Percentiles rank a stretch among this genome's conserved stretches.
phyloP scores from a whole-genome alignment of 2,888 invertebrate species.

The Synergus gifuensis region DNA sequence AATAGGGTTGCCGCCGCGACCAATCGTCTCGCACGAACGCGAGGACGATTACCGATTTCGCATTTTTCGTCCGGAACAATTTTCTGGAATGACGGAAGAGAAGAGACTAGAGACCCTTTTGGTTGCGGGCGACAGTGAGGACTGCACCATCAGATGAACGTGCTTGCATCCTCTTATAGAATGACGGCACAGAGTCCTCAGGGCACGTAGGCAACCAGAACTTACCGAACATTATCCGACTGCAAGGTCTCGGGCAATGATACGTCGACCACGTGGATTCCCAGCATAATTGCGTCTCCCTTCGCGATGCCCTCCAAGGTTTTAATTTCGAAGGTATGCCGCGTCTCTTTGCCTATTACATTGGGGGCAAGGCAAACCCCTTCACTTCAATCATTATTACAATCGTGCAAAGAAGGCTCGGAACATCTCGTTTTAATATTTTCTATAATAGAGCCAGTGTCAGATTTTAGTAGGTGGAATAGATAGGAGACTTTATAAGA shows the following conservation, averaged over 20 bases:
- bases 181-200: constrained; percentile 14
- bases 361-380: constrained; percentile 36
- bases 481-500: too few relatives aligned
- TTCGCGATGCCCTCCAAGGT: constrained; percentile 48
- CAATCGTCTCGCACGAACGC: constrained; percentile 55
- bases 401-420: not conserved
- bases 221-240: constrained; percentile 48
- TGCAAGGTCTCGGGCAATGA: constrained; percentile 45
- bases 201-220: constrained; percentile 51
- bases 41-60: constrained; percentile 55
- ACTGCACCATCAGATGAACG: constrained; percentile 23
- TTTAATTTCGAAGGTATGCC: constrained; percentile 53
- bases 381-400: constrained; percentile 18
- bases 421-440: not conserved
- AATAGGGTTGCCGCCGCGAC: constrained; percentile 40
- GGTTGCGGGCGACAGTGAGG: constrained; percentile 41
- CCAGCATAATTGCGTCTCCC: constrained; percentile 49
- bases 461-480: not conserved
- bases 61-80: constrained; percentile 46
- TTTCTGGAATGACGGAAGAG: constrained; percentile 48
- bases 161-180: constrained; percentile 35
- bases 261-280: constrained; percentile 38
- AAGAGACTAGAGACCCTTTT: constrained; percentile 7
- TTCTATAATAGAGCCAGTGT: not conserved
- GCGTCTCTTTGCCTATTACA: constrained; percentile 42